Percentiles rank a stretch among this genome's conserved stretches.
phyloP scores from a whole-genome alignment of 2,113 vertebrate genomes.

The Athene noctua region DNA sequence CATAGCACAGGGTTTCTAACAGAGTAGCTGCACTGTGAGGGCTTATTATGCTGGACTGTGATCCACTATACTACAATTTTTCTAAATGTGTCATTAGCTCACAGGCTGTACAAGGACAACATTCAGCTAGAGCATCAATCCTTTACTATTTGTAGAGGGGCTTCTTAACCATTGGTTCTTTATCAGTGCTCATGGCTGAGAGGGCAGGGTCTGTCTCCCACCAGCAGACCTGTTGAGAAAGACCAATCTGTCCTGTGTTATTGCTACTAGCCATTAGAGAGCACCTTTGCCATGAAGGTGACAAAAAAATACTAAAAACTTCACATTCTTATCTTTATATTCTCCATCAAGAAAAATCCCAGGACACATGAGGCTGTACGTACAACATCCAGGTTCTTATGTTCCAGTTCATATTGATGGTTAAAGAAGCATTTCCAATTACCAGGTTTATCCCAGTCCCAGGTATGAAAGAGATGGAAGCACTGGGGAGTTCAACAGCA shows the following conservation, averaged over 20 bases:
- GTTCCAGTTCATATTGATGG: constrained; percentile 57
- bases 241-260: not conserved
- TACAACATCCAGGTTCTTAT: constrained; percentile 73
- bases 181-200: not conserved
- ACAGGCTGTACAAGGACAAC: not conserved
- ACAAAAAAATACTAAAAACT: not conserved
- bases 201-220: not conserved
- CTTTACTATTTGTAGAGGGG: not conserved
- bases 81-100: not conserved
- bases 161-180: not conserved
- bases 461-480: constrained; percentile 66
- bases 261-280: not conserved
- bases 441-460: constrained; percentile 60
- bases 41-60: not conserved
- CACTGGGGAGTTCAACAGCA: constrained; percentile 66
- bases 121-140: not conserved
- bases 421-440: constrained; percentile 65
- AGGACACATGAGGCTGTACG: not conserved
- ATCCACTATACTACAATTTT: not conserved
- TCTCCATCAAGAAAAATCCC: not conserved
- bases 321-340: not conserved
- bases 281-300: not conserved
- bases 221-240: not conserved
- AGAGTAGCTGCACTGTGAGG: not conserved
- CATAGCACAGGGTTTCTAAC: not conserved